These are phyloP conservation scores for Cataglyphis livida DNA, from an alignment of 2,888 invertebrate genomes.

Conservation along the genomic window DNA sequence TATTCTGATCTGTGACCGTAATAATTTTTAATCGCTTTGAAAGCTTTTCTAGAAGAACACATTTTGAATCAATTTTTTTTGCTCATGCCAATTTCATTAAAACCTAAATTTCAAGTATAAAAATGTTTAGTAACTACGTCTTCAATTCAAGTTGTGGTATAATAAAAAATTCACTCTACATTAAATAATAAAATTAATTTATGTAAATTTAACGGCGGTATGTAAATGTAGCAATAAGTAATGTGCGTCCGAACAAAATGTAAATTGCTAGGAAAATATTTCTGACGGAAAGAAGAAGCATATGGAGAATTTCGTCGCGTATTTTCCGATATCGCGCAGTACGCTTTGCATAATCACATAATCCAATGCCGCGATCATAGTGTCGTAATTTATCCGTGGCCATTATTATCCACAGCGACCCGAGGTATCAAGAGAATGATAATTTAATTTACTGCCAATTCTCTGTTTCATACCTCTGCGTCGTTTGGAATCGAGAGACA, in stretches of 20 bases:
- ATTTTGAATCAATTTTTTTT: not conserved
- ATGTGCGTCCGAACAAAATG: conserved; percentile 36
- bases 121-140: not conserved
- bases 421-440: conserved; percentile 50
- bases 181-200: conserved; percentile 26
- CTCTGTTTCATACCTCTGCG: conserved; percentile 40
- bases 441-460: conserved; percentile 54
- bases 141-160: conserved; percentile 9
- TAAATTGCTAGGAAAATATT: conserved; percentile 36
- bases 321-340: conserved; percentile 51
- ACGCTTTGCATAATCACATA: conserved; percentile 52
- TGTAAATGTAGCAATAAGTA: conserved; percentile 40
- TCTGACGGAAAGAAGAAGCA: conserved; percentile 47
- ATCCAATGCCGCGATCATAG: conserved; percentile 47
- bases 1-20: not conserved
- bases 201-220: conserved; percentile 5
- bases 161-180: conserved; percentile 9
- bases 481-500: conserved; percentile 31
- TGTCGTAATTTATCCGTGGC: conserved; percentile 49
- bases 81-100: not conserved
- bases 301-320: conserved; percentile 48
- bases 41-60: not conserved
- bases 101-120: not conserved
- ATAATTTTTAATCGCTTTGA: not conserved
- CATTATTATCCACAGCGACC: conserved; percentile 47